Evolutionary conservation across 2,888 invertebrate species (phyloP).

Genomic region (Erebia ligea): DNA sequence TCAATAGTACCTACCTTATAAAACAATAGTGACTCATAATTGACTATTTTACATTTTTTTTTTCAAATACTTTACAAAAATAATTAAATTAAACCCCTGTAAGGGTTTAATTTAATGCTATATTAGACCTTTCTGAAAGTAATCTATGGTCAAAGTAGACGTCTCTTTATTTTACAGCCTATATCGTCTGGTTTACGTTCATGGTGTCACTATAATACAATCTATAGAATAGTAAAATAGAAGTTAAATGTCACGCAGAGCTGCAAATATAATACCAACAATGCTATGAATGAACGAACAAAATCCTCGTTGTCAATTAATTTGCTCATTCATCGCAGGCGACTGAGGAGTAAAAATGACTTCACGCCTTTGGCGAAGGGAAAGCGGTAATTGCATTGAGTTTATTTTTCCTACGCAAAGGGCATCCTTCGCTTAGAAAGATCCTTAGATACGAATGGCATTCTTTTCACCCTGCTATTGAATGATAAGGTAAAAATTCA

Average conservation of each 20-base stretch:
- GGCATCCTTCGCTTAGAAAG: conserved; percentile 35
- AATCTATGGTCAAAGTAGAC: too few species aligned
- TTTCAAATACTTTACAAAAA: too few species aligned
- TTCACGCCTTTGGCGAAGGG: conserved; percentile 43
- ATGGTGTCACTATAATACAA: neutral
- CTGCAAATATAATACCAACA: conserved; percentile 54
- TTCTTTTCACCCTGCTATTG: conserved; percentile 35
- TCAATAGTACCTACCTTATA: neutral
- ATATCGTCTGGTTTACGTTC: neutral
- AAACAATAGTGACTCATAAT: too few species aligned
- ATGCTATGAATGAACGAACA: conserved; percentile 57
- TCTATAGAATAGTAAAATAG: conserved; percentile 48
- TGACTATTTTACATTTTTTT: too few species aligned
- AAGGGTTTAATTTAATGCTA: too few species aligned
- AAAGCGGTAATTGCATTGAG: conserved; percentile 47
- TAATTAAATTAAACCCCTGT: too few species aligned
- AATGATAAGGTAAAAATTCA: conserved; percentile 26
- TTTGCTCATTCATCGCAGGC: conserved; percentile 51
- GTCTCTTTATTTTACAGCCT: neutral
- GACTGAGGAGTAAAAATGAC: conserved; percentile 41
- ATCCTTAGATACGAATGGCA: conserved; percentile 34
- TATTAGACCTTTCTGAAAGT: too few species aligned
- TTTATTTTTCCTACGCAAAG: conserved; percentile 43
- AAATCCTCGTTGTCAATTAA: conserved; percentile 68
- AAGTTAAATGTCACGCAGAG: conserved; percentile 44